Evolutionary conservation across 2,888 invertebrate species (phyloP).

Genomic region (Latrodectus hesperus): DNA sequence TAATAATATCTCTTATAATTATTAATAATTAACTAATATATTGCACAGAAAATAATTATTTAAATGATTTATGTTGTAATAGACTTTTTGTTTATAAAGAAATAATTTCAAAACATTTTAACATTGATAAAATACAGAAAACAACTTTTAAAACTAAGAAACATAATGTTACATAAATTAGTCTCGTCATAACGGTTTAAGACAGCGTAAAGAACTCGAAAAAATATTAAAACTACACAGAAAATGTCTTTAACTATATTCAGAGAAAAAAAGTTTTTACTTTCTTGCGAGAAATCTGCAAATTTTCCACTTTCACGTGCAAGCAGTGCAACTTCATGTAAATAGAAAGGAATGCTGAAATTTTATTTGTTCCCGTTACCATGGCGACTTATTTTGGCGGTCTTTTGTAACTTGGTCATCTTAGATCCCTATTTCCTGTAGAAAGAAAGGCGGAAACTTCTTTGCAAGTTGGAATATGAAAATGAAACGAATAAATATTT

Average conservation of each 20-base stretch:
- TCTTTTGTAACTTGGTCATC: no score
- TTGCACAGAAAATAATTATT: no score
- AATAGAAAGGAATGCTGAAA: not conserved
- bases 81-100: no score
- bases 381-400: not conserved
- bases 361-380: not conserved
- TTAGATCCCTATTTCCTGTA: not conserved
- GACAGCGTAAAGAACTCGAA: no score
- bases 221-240: not conserved
- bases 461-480: slow-evolving; percentile 2
- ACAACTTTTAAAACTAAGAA: no score
- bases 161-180: no score
- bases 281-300: not conserved
- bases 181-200: no score
- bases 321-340: not conserved
- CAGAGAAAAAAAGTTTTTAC: not conserved
- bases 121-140: no score
- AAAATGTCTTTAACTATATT: not conserved
- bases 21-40: no score
- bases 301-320: not conserved
- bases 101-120: no score
- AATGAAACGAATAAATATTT: slow-evolving; percentile 30
- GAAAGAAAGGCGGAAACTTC: not conserved
- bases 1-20: no score
- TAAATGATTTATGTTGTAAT: no score